Base-by-base conservation (phyloP, 2,888 invertebrate species). In the Ametastegia equiseti region DNA sequence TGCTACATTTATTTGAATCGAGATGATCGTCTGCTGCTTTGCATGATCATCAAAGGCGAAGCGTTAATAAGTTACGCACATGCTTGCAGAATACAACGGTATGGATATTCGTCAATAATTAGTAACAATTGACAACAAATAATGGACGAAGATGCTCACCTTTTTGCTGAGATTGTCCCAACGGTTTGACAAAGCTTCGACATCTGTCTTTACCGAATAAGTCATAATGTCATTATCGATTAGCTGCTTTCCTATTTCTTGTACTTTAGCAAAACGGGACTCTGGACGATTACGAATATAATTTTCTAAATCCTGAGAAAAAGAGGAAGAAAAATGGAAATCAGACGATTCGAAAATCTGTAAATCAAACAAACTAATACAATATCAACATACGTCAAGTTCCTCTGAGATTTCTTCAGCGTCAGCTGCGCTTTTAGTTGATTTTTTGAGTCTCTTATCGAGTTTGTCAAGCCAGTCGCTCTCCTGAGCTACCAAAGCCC, bases 371-470 rank as follows among this genome's bases (percentile, higher is more conserved):
- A 47, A 83, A 69, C 75, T 65, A 65, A 67, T 33, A 23, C n/a
- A n/a, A n/a, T n/a, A 65, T 63, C 27, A 42, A 93, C 94, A 93
- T 91, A 97, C 97, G 92, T 97, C 97, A 60, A 98, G 94, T 89
- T 97, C 96, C 90, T 97, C 98, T 47, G 97, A 96, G 84, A 97
- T 96, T 92, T 98, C 98, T 93, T 98, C 98, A 1, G 98, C 97
- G 93, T 98, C 98, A 45, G 96, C 96, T 82, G 95, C 95, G 89
- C 93, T 94, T 87, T 95, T 93, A 1, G 95, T 95, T 60, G 95
- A 94, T 86, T 94, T 94, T 82, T 94, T 93, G 86, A 98, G 93
- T 84, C 96, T 95, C 81, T 96, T 95, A 90, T 96, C 95, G 87
- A 98, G 92, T 84, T 96, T 95, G 90, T 96, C 96, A 87, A 97